Base-by-base conservation (phyloP, 2,797 vertebrate genomes). In the Gymnothorax reevesii region DNA sequence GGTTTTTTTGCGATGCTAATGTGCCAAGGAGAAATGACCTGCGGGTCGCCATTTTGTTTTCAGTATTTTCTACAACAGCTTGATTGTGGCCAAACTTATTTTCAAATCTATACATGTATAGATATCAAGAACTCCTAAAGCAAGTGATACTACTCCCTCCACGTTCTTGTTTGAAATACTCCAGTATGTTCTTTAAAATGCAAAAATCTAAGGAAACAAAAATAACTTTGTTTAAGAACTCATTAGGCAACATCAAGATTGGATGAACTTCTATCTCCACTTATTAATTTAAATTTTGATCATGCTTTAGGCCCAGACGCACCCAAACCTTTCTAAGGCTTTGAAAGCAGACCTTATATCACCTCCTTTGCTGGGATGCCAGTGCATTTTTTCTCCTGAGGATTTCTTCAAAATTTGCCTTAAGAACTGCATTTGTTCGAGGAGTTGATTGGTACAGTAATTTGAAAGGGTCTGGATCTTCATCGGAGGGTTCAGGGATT, bases 401-500 rank as follows among this genome's bases (percentile, higher is more conserved):
- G 22, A 7, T 71, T 64, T 71, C 27, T 71, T 42, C 33, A 42
- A 42, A 42, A 42, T 42, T 42, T 42, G 33, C 33, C 33, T 42
- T 25, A 25, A 13, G 66, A 27, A 25, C 27, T 71, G 62, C 22
- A 17, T 64, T 64, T 71, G 22, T 71, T 71, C 66, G 2, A 7
- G 12, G n/a, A 77, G 10, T 27, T 73, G 15, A 77, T 77, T 77
- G 33, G 73, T 49, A 49, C 33, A 13, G 3, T 77, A 13, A n/a
- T 49, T 49, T 49, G 22, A 77, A 49, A 7, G 33, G 33, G 73
- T 7, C 33, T 2, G 79, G 79, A 17, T n/a, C 17, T n/a, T 20
- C 33, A n/a, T 82, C 57, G n/a, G 52, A 82, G 55, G 79, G 79
- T 82, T 82, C 79, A 57, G 52, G n/a, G 79, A 57, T 82, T 7